Percentiles rank a stretch among this genome's conserved stretches.
These are phyloP conservation scores for Malacoraja senta DNA, from an alignment of 2,797 vertebrate genomes.

Conservation along the genomic window DNA sequence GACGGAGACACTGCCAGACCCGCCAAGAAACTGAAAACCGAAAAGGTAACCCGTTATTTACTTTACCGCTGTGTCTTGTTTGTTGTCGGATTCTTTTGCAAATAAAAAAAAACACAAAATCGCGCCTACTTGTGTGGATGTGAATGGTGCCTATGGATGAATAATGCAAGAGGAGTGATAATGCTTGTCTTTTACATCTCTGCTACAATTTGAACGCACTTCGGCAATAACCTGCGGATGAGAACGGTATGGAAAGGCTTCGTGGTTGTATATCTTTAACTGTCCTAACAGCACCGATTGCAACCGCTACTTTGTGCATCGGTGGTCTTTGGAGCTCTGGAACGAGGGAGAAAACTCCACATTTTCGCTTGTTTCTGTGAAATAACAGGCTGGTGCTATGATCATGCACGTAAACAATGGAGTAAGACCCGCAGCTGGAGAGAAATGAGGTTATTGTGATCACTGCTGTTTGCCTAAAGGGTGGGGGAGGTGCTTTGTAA, in stretches of 20 bases:
- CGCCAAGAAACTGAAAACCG: constrained; percentile 74
- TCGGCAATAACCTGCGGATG: background rate
- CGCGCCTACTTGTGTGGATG: background rate
- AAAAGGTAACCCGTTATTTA: constrained; percentile 61
- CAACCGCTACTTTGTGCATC: background rate
- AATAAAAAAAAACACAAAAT: background rate
- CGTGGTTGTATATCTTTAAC: background rate
- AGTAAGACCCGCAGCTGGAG: constrained; percentile 40
- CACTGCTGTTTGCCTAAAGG: constrained; percentile 40
- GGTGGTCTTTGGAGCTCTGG: background rate
- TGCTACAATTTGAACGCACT: background rate
- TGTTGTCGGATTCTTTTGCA: constrained; percentile 43
- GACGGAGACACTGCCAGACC: constrained; percentile 62
- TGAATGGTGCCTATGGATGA: background rate
- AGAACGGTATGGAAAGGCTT: background rate
- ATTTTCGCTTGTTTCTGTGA: background rate
- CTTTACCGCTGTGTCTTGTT: constrained; percentile 34
- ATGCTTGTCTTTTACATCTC: background rate
- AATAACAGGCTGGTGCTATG: constrained; percentile 17
- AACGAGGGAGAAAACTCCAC: background rate
- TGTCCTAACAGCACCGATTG: background rate
- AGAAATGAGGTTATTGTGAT: constrained; percentile 46
- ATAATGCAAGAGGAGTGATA: background rate
- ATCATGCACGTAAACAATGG: background rate
- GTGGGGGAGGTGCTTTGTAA: constrained; percentile 40